Evolutionary conservation across 2,797 vertebrate species (phyloP), one percentile per base, ranked within the genome.

Genomic region (Hafferia zeledoni): DNA sequence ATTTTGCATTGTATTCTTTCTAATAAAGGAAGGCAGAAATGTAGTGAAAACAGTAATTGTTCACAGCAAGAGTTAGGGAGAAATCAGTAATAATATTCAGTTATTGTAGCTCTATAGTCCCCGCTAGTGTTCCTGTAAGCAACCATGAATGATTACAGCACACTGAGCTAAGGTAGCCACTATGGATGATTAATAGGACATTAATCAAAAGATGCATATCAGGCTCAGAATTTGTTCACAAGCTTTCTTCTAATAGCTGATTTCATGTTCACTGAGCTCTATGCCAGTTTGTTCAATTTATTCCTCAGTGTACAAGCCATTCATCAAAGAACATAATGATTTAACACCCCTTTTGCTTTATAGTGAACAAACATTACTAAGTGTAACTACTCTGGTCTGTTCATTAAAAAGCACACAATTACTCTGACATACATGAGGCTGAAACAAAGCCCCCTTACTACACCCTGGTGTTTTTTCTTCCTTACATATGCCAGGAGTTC

Each of bases 191-290:
- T 98, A 98, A 98, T 98, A 98, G 98, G 98, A 98, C 98, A 98
- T 98, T 99, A 99, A 99, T 99, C 98, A 99, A 98, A 98, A 98
- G 98, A 99, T 99, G 98, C 98, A 98, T 99, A 99, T 99, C 98
- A 97, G 98, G 97, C 97, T 98, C 96, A 98, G 98, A 98, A 98
- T 99, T 98, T 98, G 98, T 98, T 98, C 98, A 98, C 98, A 98
- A 98, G 98, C 98, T 98, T 98, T 98, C 97, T 98, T 98, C 98
- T 99, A 99, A 99, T 98, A 98, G 98, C 98, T 98, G 98, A 98
- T 98, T 98, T 98, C 98, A 98, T 98, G 98, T 99, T 98, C 98
- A 98, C 97, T 98, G 98, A 98, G 98, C 97, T 98, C 97, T 97
- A 94, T 98, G 97, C 98, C 98, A 98, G 98, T 98, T 98, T 98